Evolutionary conservation across 1,140 invertebrate genomes (phyloP).

Genomic region (Polypedilum vanderplanki): DNA sequence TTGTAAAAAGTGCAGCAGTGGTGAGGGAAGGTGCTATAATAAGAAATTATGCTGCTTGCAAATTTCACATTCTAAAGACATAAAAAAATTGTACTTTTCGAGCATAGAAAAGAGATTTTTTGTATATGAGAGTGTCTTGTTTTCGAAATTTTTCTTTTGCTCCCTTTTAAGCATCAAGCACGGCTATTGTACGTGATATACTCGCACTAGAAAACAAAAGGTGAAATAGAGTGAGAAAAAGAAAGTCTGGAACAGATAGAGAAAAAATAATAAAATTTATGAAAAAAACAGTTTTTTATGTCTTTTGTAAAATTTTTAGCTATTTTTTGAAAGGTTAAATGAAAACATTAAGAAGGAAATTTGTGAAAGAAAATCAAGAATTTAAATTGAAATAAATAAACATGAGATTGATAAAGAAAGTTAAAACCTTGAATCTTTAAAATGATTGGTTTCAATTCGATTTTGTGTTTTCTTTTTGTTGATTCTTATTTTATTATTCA

Average conservation of each 20-base stretch:
- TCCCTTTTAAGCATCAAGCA: constrained; percentile 13
- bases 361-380: too few species aligned
- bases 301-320: background rate
- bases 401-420: too few species aligned
- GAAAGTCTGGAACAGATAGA: background rate
- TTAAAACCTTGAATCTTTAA: too few species aligned
- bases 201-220: background rate
- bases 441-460: too few species aligned
- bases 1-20: too few species aligned
- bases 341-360: too few species aligned
- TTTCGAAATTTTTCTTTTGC: background rate
- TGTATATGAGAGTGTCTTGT: background rate
- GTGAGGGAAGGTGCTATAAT: background rate
- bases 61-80: constrained; percentile 12
- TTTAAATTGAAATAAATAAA: too few species aligned
- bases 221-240: background rate
- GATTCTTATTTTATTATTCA: too few species aligned
- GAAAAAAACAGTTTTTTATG: constrained; percentile 1
- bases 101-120: too few species aligned
- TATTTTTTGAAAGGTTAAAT: too few species aligned
- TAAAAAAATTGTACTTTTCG: background rate
- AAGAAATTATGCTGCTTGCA: constrained; percentile 4
- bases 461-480: too few species aligned
- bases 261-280: background rate
- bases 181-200: constrained; percentile 19